phyloP scores from a whole-genome alignment of 2,888 invertebrate species.

The Leptopilina myrica region DNA sequence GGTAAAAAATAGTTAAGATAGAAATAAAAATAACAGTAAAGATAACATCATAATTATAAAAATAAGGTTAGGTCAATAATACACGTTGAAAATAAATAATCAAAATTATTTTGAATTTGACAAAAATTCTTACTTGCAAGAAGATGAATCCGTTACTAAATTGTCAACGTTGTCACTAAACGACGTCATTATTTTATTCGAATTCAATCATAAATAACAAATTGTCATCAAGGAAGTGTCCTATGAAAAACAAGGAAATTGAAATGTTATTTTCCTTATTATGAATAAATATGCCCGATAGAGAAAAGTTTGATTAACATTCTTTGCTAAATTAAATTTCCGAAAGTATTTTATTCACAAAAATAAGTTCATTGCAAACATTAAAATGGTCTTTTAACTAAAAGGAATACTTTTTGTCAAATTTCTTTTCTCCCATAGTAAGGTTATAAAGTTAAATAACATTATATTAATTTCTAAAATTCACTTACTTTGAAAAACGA shows the following conservation, averaged over 20 bases:
- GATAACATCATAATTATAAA: neutral
- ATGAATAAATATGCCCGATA: too few relatives aligned
- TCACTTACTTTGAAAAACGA: neutral
- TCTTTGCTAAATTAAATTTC: too few relatives aligned
- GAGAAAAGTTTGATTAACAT: too few relatives aligned
- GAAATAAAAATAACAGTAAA: too few relatives aligned
- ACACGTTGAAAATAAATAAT: slow-evolving; percentile 28
- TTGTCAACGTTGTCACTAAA: slow-evolving; percentile 57
- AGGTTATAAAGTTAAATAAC: neutral
- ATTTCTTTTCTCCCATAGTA: too few relatives aligned
- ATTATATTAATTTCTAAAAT: neutral
- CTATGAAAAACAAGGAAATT: neutral
- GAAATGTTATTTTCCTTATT: neutral
- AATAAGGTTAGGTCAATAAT: neutral
- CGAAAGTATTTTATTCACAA: too few relatives aligned
- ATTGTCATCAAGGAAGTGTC: neutral
- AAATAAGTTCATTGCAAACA: too few relatives aligned
- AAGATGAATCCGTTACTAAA: slow-evolving; percentile 45
- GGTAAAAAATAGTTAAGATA: too few relatives aligned
- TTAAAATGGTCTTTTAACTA: too few relatives aligned
- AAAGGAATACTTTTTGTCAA: too few relatives aligned
- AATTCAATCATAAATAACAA: neutral
- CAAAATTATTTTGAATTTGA: neutral
- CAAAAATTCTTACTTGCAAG: slow-evolving; percentile 57
- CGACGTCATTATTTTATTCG: slow-evolving; percentile 61